Evolutionary conservation across 2,797 vertebrate genomes (phyloP).

Genomic region (Eulemur albifrons): DNA sequence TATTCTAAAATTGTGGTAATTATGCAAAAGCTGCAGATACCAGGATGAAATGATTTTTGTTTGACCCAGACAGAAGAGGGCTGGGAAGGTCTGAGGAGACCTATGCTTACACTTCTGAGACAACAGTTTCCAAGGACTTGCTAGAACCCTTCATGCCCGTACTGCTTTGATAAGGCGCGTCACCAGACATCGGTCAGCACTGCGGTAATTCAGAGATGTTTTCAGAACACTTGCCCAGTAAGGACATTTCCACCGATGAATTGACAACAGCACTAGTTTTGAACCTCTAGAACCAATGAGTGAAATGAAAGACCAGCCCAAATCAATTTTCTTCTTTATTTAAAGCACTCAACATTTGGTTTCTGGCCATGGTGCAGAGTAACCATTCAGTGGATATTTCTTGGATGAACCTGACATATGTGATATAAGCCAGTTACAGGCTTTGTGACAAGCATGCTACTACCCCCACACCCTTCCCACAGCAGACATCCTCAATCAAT

Average conservation of each 20-base stretch:
- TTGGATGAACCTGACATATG: neutral
- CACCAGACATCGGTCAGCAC: neutral
- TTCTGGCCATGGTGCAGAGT: neutral
- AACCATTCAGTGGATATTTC: neutral
- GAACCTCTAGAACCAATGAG: neutral
- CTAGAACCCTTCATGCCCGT: neutral
- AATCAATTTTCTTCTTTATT: neutral
- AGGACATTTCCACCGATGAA: neutral
- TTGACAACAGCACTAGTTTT: neutral
- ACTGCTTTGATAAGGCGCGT: neutral
- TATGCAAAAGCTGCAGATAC: neutral
- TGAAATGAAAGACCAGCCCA: neutral
- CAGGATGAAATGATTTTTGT: neutral
- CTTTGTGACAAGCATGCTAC: neutral
- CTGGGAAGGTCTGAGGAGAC: neutral
- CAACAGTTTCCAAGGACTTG: neutral
- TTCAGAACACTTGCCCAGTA: neutral
- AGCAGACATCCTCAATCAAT: neutral
- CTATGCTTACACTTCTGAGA: neutral
- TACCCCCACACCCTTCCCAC: neutral
- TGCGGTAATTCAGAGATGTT: neutral
- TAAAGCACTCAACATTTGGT: neutral
- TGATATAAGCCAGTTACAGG: neutral
- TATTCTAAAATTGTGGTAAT: neutral
- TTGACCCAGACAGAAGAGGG: neutral